A percentile compares a stretch with the other conserved stretches of the same genome.
These are phyloP conservation scores for Chironomus riparius DNA, from an alignment of 2,888 invertebrate genomes.

Conservation along the genomic window DNA sequence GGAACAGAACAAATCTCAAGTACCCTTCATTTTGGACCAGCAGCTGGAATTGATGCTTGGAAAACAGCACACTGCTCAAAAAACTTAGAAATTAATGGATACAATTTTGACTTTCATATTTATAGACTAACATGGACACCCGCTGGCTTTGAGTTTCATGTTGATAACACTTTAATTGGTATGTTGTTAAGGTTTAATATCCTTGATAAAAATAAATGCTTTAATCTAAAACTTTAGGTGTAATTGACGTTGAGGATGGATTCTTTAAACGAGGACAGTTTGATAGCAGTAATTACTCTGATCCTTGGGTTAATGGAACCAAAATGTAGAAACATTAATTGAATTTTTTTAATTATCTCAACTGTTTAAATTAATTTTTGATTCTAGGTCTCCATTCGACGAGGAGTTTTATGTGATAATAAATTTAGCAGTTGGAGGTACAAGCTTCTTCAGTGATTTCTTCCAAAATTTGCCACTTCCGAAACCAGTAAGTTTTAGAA, in stretches of 20 bases:
- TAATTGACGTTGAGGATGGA: conserved; percentile 38
- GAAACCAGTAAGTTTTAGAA: background rate
- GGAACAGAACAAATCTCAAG: conserved; percentile 51
- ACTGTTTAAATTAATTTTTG: too few relatives aligned
- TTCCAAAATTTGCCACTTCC: conserved; percentile 19
- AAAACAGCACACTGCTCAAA: conserved; percentile 33
- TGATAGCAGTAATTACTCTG: conserved; percentile 33
- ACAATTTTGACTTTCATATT: conserved; percentile 33
- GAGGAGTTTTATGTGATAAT: conserved; percentile 36
- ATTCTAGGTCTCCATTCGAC: conserved; percentile 36
- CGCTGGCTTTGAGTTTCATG: conserved; percentile 31
- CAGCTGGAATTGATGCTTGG: background rate
- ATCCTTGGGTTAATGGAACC: conserved; percentile 31
- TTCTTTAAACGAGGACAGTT: conserved; percentile 35
- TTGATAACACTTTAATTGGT: conserved; percentile 33
- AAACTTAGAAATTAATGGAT: conserved; percentile 21
- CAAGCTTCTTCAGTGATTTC: conserved; percentile 44
- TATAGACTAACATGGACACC: conserved; percentile 34
- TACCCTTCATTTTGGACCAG: conserved; percentile 59
- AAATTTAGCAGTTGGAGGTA: conserved; percentile 43
- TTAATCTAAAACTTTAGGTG: background rate
- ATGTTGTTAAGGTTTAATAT: too few relatives aligned
- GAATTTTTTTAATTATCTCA: too few relatives aligned
- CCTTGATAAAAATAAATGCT: too few relatives aligned
- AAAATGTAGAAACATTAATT: conserved; percentile 31